These are phyloP conservation scores for Erannis defoliaria DNA, from an alignment of 2,888 invertebrate genomes.

Conservation along the genomic window DNA sequence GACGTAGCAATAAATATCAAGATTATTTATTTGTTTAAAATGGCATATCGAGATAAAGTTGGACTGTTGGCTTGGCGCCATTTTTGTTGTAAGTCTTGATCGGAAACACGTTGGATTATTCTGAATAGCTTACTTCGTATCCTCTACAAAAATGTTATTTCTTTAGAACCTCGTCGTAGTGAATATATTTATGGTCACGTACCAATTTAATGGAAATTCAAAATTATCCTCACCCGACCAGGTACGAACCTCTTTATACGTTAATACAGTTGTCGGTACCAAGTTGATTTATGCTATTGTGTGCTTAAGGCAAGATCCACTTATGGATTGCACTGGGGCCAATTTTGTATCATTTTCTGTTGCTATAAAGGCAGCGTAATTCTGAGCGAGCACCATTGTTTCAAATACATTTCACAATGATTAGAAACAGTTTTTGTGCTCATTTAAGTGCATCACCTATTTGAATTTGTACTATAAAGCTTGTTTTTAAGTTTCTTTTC, in stretches of 20 bases:
- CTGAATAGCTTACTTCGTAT: constrained; percentile 48
- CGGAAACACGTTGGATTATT: constrained; percentile 49
- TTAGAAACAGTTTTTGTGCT: background rate
- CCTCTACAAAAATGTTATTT: background rate
- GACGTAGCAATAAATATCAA: constrained; percentile 33
- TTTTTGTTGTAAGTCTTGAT: constrained; percentile 43
- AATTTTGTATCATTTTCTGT: constrained; percentile 40
- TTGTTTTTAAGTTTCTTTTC: background rate
- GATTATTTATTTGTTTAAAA: constrained; percentile 35
- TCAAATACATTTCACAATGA: constrained; percentile 1
- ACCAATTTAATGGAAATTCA: background rate
- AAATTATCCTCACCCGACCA: constrained; percentile 7
- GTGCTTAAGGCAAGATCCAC: constrained; percentile 48
- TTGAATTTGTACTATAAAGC: background rate
- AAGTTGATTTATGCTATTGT: constrained; percentile 64
- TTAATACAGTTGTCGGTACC: constrained; percentile 45
- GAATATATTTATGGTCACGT: background rate
- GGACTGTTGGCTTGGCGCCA: constrained; percentile 37
- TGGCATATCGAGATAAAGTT: constrained; percentile 36
- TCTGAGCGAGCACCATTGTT: constrained; percentile 27
- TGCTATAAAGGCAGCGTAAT: constrained; percentile 30
- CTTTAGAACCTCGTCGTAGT: constrained; percentile 7
- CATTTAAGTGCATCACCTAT: too few species aligned
- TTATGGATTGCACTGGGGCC: constrained; percentile 29
- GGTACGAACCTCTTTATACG: constrained; percentile 19